Evolutionary conservation across 2,113 vertebrate species (phyloP).

Genomic region (Raja brachyura): DNA sequence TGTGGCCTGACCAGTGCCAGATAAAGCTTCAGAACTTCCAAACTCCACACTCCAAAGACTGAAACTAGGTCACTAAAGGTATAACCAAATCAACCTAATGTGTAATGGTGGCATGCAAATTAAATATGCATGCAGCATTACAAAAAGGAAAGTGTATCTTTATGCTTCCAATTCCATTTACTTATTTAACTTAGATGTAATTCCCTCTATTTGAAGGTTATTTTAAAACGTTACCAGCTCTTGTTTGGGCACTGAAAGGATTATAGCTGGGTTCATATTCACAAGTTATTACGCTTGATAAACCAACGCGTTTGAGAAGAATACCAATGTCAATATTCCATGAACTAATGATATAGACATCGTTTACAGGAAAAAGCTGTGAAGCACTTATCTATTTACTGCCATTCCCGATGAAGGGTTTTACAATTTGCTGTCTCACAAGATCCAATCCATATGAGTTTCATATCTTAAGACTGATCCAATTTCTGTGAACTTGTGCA

Average conservation of each 20-base stretch:
- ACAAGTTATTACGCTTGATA: not conserved
- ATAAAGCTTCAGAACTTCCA: no score
- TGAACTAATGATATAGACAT: not conserved
- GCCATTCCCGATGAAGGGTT: not conserved
- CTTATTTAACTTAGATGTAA: not conserved
- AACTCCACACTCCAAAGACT: no score
- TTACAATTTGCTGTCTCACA: not conserved
- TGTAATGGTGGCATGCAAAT: not conserved
- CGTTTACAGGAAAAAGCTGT: not conserved
- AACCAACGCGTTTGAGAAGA: not conserved
- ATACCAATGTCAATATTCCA: not conserved
- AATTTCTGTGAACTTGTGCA: not conserved
- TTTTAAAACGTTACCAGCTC: not conserved
- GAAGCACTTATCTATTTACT: not conserved
- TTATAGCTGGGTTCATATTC: not conserved
- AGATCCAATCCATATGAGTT: slow-evolving; percentile 8
- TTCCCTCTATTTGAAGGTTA: not conserved
- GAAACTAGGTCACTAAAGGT: no score
- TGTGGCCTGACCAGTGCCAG: no score
- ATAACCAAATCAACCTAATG: no score
- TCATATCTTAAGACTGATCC: not conserved
- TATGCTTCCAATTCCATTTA: not conserved
- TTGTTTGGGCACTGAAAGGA: not conserved
- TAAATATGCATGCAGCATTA: not conserved
- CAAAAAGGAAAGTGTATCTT: not conserved